phyloP scores from a whole-genome alignment of 2,888 invertebrate genomes.

The Eupithecia insigniata region DNA sequence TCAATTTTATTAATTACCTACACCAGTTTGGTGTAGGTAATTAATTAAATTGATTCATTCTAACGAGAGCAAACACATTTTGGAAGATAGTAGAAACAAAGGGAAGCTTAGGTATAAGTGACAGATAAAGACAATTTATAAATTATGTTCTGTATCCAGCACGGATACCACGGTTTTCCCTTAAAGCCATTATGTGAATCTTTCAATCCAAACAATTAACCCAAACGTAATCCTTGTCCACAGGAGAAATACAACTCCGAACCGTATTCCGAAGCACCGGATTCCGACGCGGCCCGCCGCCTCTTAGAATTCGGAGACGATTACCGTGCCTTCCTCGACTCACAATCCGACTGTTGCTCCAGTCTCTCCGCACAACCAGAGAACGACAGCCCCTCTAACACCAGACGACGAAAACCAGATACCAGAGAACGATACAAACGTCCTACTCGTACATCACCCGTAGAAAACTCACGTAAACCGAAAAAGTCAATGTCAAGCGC shows the following conservation, averaged over 20 bases:
- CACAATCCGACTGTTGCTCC: conserved; percentile 94
- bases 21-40: too few species aligned
- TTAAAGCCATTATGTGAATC: too few species aligned
- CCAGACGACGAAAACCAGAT: conserved; percentile 72
- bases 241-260: conserved; percentile 96
- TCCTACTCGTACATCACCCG: conserved; percentile 69
- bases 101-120: too few species aligned
- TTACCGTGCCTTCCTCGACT: conserved; percentile 94
- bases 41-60: too few species aligned
- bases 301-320: conserved; percentile 95
- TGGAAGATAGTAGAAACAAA: too few species aligned
- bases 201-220: background rate
- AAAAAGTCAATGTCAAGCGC: conserved; percentile 82
- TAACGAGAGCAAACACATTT: too few species aligned
- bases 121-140: too few species aligned
- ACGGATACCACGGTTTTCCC: too few species aligned
- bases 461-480: conserved; percentile 73
- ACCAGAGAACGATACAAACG: conserved; percentile 72
- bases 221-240: conserved; percentile 43
- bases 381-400: conserved; percentile 71
- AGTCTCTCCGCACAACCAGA: conserved; percentile 88
- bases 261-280: conserved; percentile 93
- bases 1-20: too few species aligned
- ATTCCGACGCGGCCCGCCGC: conserved; percentile 92
- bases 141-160: too few species aligned